Percentiles rank a stretch among this genome's conserved stretches.
Conservation (phyloP, 2,888 invertebrate species). For the Craniophora ligustri region DNA sequence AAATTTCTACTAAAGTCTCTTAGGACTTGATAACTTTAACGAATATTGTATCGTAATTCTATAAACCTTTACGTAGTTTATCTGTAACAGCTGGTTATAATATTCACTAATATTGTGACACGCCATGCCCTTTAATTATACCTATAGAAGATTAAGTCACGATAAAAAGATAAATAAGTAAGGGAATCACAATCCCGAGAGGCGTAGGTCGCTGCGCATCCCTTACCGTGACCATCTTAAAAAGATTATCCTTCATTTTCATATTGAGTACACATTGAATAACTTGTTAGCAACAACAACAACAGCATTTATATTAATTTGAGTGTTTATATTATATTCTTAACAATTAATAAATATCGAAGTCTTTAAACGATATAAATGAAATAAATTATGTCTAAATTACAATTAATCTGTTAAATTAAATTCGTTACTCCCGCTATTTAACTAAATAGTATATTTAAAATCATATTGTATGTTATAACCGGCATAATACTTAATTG, state of each 20-base stretch:
- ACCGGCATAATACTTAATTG: slow-evolving; percentile 63
- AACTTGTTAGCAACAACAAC: slow-evolving; percentile 88
- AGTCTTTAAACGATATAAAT: slow-evolving; percentile 53
- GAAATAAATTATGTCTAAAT: slow-evolving; percentile 31
- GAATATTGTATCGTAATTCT: slow-evolving; percentile 18
- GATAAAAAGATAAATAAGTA: slow-evolving; percentile 59
- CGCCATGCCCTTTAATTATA: slow-evolving; percentile 69
- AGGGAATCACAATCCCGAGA: slow-evolving; percentile 42
- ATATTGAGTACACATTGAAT: slow-evolving; percentile 81
- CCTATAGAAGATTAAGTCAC: slow-evolving; percentile 65
- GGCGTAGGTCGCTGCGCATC: slow-evolving; percentile 41
- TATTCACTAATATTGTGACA: slow-evolving; percentile 59
- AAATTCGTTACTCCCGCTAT: slow-evolving; percentile 19
- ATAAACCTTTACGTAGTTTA: slow-evolving; percentile 9
- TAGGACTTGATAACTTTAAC: slow-evolving; percentile 35
- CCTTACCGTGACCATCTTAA: slow-evolving; percentile 51
- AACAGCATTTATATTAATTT: slow-evolving; percentile 86
- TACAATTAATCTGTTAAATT: slow-evolving; percentile 32
- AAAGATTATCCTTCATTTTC: slow-evolving; percentile 70
- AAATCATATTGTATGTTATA: slow-evolving; percentile 30
- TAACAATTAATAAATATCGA: slow-evolving; percentile 74
- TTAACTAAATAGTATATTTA: slow-evolving; percentile 36
- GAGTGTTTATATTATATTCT: slow-evolving; percentile 75
- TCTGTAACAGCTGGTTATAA: slow-evolving; percentile 25
- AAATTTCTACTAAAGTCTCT: slow-evolving; percentile 26